Evolutionary conservation across 2,113 vertebrate genomes (phyloP), one percentile per base, ranked within the genome.

Genomic region (Heteronetta atricapilla): DNA sequence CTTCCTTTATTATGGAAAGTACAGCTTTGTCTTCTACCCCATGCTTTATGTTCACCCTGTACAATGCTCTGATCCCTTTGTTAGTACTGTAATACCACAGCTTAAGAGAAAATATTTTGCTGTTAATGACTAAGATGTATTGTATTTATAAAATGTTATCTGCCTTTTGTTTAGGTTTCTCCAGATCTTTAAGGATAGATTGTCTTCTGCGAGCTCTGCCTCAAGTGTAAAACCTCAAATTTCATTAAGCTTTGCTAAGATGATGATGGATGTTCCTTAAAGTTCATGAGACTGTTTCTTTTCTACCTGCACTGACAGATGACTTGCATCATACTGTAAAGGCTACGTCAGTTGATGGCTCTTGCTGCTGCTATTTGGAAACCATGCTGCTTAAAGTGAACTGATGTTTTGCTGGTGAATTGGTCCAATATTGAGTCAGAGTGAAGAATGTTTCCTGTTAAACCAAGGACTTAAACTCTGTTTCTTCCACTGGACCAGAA

Each of bases 121-220:
- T 90, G 36, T 55, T 77, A 53, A 22, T 74, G 25, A 23, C 31
- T 58, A 60, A 60, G 22, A 14, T 85, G 10, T 0, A 36, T 29
- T 4, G 0, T 38, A n/a, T 63, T 87, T 89, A 20, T 48, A 53
- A 90, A 83, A n/a, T 7, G 6, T 81, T 89, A 13, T 28, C 11
- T 91, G 16, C 7, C 23, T 77, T 78, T 73, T 73, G 6, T 87
- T 85, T 25, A 95, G 91, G 78, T 95, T 94, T 94, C 75, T 86
- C 46, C 40, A 74, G 75, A 80, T 80, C 83, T 89, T 92, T 89
- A 74, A 85, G 82, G 68, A 62, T 89, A 79, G 74, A 86, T 93
- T 69, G 22, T 84, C 91, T 92, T 76, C 93, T 89, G 55, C 84
- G 85, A 95, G 75, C 85, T 94, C 67, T 96, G 84, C 82, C 87